Conservation (phyloP, 2,888 invertebrate genomes). For the Tiphia femorata region DNA sequence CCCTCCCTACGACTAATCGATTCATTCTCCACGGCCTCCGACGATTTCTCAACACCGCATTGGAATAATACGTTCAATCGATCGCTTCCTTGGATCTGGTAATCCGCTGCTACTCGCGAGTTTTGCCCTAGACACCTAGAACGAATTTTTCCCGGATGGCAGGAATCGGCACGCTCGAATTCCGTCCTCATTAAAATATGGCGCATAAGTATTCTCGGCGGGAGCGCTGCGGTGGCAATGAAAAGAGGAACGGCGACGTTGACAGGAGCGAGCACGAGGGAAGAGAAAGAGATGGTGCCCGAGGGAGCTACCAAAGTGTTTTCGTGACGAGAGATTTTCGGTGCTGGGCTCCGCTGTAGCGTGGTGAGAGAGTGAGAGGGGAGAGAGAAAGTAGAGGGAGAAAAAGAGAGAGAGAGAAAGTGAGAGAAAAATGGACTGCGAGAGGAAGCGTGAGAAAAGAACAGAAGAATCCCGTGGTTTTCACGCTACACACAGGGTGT, state of each 20-base stretch:
- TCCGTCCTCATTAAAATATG: neutral
- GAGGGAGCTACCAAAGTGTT: constrained; percentile 46
- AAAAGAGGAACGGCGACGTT: neutral
- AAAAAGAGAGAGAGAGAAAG: neutral
- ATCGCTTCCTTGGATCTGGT: too few species aligned
- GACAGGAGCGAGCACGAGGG: neutral
- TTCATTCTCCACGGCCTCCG: too few species aligned
- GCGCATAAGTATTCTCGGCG: neutral
- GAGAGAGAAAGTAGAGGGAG: constrained; percentile 6
- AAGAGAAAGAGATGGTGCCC: constrained; percentile 29
- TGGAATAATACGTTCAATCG: too few species aligned
- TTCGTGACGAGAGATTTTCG: constrained; percentile 47
- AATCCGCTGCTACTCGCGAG: too few species aligned
- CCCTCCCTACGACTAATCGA: too few species aligned
- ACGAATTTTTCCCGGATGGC: too few species aligned
- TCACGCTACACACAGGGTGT: neutral
- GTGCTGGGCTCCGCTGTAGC: neutral
- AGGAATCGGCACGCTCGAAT: neutral
- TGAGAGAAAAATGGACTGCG: neutral
- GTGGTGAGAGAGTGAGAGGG: neutral
- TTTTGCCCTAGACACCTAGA: too few species aligned
- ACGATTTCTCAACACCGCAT: too few species aligned
- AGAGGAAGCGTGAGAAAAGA: neutral
- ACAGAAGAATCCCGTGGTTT: too few species aligned
- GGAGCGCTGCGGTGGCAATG: neutral